These are phyloP conservation scores for Paraplagusia blochii DNA, from an alignment of 2,113 vertebrate genomes.

Conservation along the genomic window DNA sequence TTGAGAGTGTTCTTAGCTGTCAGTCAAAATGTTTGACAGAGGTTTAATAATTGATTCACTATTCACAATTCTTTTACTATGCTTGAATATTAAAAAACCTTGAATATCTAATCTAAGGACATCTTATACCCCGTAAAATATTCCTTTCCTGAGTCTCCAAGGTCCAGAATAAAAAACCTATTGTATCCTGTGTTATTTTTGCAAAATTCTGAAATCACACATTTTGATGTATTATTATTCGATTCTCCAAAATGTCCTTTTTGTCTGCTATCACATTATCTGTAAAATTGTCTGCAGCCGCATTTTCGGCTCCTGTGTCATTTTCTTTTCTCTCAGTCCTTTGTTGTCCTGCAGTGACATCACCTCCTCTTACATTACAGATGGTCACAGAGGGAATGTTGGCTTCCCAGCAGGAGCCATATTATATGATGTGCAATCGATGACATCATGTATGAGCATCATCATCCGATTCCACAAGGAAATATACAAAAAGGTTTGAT, in stretches of 20 bases:
- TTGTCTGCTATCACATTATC: neutral
- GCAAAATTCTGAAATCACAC: neutral
- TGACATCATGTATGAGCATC: slow-evolving; percentile 61
- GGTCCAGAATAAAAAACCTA: neutral
- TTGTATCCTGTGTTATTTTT: neutral
- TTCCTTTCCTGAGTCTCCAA: neutral
- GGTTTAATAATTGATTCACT: slow-evolving; percentile 9
- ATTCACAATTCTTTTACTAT: neutral
- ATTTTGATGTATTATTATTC: slow-evolving; percentile 6
- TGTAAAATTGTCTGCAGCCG: slow-evolving; percentile 7
- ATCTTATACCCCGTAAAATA: neutral
- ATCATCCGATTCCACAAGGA: slow-evolving; percentile 18
- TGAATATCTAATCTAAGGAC: slow-evolving; percentile 12
- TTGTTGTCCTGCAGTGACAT: slow-evolving; percentile 48
- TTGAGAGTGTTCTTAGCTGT: slow-evolving; percentile 16
- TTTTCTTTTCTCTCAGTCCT: slow-evolving; percentile 7
- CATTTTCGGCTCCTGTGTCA: neutral
- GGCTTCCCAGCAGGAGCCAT: slow-evolving; percentile 57
- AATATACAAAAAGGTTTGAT: slow-evolving; percentile 26
- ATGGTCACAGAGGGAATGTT: slow-evolving; percentile 50
- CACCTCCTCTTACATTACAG: slow-evolving; percentile 63
- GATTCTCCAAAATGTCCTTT: slow-evolving; percentile 3
- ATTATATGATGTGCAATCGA: slow-evolving; percentile 48
- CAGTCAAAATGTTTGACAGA: slow-evolving; percentile 20
- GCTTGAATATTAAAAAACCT: slow-evolving; percentile 12